phyloP scores from a whole-genome alignment of 2,113 vertebrate species.

The Callorhinus ursinus region DNA sequence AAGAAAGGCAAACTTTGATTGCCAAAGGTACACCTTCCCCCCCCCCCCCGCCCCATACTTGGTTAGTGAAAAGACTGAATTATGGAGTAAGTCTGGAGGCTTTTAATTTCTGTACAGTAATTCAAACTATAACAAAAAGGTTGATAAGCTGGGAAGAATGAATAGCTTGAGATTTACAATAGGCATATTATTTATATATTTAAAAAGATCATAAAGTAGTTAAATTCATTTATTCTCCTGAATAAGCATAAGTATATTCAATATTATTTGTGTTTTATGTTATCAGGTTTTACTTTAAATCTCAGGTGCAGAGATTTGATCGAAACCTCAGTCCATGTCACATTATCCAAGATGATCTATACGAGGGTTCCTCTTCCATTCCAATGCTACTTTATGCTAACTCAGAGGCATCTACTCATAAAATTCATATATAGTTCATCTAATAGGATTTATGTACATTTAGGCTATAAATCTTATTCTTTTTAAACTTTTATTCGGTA shows the following conservation, averaged over 20 bases:
- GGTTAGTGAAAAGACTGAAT: slow-evolving; percentile 46
- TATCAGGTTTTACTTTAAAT: slow-evolving; percentile 20
- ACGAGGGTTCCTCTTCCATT: background rate
- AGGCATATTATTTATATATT: background rate
- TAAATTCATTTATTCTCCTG: background rate
- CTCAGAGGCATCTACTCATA: background rate
- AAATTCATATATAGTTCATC: background rate
- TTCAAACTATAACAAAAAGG: slow-evolving; percentile 33
- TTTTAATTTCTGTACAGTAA: slow-evolving; percentile 15
- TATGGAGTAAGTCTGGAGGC: background rate
- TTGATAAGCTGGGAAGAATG: background rate
- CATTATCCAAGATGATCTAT: background rate
- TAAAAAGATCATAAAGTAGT: background rate
- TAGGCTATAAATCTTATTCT: background rate
- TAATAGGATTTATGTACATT: background rate
- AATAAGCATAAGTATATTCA: background rate
- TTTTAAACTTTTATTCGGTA: background rate
- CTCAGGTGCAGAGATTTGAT: background rate
- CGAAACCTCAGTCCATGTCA: background rate
- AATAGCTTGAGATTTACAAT: slow-evolving; percentile 44
- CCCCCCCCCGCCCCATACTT: background rate
- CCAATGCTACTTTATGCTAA: background rate
- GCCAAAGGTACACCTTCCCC: background rate
- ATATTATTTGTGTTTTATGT: background rate
- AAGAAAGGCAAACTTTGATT: slow-evolving; percentile 24